phyloP scores from a whole-genome alignment of 2,113 vertebrate genomes.

The Gasterosteus aculeatus region DNA sequence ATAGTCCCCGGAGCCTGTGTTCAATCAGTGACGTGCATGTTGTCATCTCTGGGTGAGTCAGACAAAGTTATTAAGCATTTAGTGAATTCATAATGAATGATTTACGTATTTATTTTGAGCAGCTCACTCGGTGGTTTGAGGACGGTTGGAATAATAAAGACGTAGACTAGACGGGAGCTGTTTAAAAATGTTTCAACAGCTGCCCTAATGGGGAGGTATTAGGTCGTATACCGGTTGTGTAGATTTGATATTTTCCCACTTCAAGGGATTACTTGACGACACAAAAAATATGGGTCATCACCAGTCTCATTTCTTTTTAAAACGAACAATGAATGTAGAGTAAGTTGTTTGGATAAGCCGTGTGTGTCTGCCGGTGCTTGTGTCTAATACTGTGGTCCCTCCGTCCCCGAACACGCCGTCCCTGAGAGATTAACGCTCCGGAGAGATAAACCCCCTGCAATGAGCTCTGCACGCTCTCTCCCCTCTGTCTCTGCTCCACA shows the following conservation, averaged over 20 bases:
- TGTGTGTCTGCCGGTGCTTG: slow-evolving; percentile 6
- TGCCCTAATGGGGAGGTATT: neutral
- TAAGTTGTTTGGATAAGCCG: neutral
- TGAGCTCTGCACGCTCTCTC: slow-evolving; percentile 39
- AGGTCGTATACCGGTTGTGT: neutral
- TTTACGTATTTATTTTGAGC: slow-evolving; percentile 30
- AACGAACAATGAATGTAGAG: neutral
- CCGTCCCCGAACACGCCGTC: slow-evolving; percentile 20
- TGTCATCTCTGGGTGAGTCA: slow-evolving; percentile 27
- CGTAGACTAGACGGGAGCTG: neutral
- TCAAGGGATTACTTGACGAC: neutral
- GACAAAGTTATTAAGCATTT: slow-evolving; percentile 12
- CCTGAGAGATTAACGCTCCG: slow-evolving; percentile 53
- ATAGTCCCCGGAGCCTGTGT: slow-evolving; percentile 5
- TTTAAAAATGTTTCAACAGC: no score
- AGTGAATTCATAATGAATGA: slow-evolving; percentile 29
- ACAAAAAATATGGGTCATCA: neutral
- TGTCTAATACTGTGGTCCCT: slow-evolving; percentile 13
- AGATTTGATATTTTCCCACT: neutral
- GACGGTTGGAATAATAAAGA: slow-evolving; percentile 5
- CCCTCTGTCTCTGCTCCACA: slow-evolving; percentile 13
- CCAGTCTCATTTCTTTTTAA: neutral
- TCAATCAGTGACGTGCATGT: neutral
- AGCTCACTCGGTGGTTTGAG: neutral
- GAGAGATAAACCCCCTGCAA: slow-evolving; percentile 46